A percentile compares a stretch with the other conserved stretches of the same genome.
phyloP scores from a whole-genome alignment of 2,888 invertebrate genomes.

The Harmothoe impar region DNA sequence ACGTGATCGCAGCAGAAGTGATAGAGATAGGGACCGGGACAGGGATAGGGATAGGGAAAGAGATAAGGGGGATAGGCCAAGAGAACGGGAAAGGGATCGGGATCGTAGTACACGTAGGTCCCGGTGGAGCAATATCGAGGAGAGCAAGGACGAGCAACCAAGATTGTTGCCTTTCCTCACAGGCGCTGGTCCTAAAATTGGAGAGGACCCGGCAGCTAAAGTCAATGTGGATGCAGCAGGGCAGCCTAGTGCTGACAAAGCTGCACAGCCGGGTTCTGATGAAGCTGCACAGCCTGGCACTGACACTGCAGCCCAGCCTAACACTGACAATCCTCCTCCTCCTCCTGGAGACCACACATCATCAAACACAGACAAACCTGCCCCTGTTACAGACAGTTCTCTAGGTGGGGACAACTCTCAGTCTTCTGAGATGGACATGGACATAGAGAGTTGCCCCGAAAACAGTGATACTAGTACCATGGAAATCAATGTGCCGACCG shows the following conservation, averaged over 20 bases:
- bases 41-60: slow-evolving; percentile 29
- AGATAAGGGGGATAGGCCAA: background rate
- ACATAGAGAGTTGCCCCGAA: background rate
- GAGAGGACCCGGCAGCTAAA: background rate
- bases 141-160: slow-evolving; percentile 1
- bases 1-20: background rate
- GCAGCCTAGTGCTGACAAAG: background rate
- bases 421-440: slow-evolving; percentile 25
- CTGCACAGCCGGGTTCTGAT: background rate
- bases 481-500: background rate
- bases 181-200: background rate
- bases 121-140: slow-evolving; percentile 22
- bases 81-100: slow-evolving; percentile 15
- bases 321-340: too few species aligned
- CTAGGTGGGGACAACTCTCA: background rate
- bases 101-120: slow-evolving; percentile 23
- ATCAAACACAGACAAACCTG: slow-evolving; percentile 13
- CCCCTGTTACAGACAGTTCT: background rate
- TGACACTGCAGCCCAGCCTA: too few species aligned
- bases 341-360: background rate
- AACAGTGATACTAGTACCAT: slow-evolving; percentile 12
- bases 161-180: background rate
- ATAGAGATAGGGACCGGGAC: slow-evolving; percentile 22
- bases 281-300: too few species aligned
- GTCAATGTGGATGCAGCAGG: background rate